These are phyloP conservation scores for Melanostigma gelatinosum DNA, from an alignment of 2,113 vertebrate species.

Conservation along the genomic window DNA sequence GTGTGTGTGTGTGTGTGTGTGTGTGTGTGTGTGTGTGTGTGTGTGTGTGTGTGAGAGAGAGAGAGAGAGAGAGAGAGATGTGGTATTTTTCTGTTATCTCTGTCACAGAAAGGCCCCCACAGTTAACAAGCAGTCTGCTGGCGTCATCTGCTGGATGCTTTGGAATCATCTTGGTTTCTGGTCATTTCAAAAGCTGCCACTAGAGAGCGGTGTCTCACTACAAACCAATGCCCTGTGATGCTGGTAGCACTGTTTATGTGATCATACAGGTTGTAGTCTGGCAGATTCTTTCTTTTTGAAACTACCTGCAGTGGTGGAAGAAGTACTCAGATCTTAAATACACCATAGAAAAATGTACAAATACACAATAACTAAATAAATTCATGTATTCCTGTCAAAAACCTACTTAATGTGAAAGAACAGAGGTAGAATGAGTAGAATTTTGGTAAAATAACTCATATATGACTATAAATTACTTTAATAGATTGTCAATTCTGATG, in stretches of 20 bases:
- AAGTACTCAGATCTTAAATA: neutral
- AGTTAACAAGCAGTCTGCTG: constrained; percentile 41
- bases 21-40: neutral
- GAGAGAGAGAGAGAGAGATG: neutral
- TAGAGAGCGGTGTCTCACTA: constrained; percentile 45
- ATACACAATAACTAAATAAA: neutral
- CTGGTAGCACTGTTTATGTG: neutral
- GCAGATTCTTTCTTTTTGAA: neutral
- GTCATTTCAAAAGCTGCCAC: constrained; percentile 10
- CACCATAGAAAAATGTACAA: neutral
- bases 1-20: neutral
- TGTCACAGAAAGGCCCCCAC: neutral
- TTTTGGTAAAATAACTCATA: neutral
- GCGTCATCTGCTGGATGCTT: constrained; percentile 66
- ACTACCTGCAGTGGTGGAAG: neutral
- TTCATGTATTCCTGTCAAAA: neutral
- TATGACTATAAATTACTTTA: neutral
- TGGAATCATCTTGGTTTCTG: neutral
- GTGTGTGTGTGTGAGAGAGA: neutral
- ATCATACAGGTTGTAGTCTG: neutral
- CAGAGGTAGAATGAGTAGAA: neutral
- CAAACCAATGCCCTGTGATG: neutral
- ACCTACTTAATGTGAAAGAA: neutral
- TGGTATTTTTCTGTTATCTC: neutral
- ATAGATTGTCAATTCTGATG: neutral